phyloP scores from a whole-genome alignment of 1,140 invertebrate genomes.

The Drosophila pseudoananassae region DNA sequence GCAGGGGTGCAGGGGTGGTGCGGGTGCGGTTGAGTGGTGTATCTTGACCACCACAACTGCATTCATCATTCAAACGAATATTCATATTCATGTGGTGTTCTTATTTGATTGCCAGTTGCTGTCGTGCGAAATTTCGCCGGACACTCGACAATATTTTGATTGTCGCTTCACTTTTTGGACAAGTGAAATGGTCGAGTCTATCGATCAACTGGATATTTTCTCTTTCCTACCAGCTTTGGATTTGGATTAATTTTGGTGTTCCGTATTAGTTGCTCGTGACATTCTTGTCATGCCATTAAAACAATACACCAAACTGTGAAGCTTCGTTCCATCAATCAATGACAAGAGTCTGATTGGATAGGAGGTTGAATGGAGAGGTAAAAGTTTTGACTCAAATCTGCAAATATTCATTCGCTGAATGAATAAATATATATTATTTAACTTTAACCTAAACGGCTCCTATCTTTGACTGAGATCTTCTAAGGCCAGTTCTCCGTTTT shows the following conservation, averaged over 20 bases:
- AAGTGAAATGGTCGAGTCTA: constrained; percentile 54
- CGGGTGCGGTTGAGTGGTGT: constrained; percentile 1
- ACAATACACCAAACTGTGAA: neutral
- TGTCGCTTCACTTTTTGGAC: constrained; percentile 36
- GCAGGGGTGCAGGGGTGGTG: neutral
- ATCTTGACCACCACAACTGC: constrained; percentile 19
- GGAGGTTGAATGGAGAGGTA: neutral
- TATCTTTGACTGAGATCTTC: neutral
- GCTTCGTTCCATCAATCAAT: constrained; percentile 61
- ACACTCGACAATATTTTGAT: constrained; percentile 15
- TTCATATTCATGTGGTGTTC: constrained; percentile 63
- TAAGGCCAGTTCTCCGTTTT: constrained; percentile 44
- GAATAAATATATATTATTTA: no score
- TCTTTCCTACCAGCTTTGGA: constrained; percentile 16
- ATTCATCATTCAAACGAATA: constrained; percentile 59
- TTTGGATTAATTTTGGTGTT: constrained; percentile 18
- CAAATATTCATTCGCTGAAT: neutral
- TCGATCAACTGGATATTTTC: constrained; percentile 26
- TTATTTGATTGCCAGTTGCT: constrained; percentile 35
- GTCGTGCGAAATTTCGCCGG: constrained; percentile 58
- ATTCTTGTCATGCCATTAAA: constrained; percentile 23
- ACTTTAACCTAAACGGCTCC: neutral
- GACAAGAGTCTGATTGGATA: constrained; percentile 23
- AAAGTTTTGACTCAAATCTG: constrained; percentile 1
- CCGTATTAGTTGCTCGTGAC: constrained; percentile 23